phyloP scores from a whole-genome alignment of 2,113 vertebrate genomes.

The Arenaria interpres region DNA sequence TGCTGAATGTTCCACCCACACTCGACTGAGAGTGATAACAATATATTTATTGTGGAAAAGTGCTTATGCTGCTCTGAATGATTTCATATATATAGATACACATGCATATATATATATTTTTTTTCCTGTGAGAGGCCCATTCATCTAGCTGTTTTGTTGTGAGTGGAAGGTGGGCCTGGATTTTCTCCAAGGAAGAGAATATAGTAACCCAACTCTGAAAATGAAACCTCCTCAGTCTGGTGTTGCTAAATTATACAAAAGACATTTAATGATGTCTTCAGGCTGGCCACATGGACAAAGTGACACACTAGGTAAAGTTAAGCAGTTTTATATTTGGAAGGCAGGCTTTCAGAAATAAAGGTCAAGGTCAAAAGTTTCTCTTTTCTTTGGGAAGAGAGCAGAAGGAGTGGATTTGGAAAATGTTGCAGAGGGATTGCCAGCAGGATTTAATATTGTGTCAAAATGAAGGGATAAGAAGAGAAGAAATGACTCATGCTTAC shows the following conservation, averaged over 20 bases:
- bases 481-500: neutral
- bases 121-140: neutral
- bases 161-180: neutral
- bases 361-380: neutral
- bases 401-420: slow-evolving; percentile 9
- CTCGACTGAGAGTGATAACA: neutral
- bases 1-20: neutral
- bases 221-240: neutral
- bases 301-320: neutral
- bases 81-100: rapidly evolving
- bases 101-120: too few relatives aligned
- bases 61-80: neutral
- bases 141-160: neutral
- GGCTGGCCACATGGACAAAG: neutral
- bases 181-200: neutral
- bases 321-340: neutral
- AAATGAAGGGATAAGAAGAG: slow-evolving; percentile 2
- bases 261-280: neutral
- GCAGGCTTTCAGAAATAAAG: neutral
- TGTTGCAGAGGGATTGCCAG: neutral
- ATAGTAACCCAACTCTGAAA: neutral
- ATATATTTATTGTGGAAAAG: neutral
- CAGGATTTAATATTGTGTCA: neutral
- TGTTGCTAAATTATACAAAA: neutral
- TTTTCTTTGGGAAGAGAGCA: neutral